These are phyloP conservation scores for Phrynocephalus versicolor DNA, from an alignment of 2,113 vertebrate genomes.

Conservation along the genomic window DNA sequence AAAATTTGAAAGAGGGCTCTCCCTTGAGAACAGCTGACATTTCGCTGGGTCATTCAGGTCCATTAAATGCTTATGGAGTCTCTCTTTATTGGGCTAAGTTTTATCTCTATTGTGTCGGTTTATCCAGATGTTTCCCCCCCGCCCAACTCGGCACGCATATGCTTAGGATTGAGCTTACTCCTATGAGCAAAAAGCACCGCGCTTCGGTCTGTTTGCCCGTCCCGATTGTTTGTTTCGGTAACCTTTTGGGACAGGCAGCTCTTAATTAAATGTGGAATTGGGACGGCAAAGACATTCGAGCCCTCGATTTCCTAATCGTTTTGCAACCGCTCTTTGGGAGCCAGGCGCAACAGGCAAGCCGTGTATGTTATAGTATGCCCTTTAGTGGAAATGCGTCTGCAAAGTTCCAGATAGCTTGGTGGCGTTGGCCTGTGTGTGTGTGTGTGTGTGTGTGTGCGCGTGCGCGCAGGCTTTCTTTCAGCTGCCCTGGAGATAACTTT, in stretches of 20 bases:
- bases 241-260: conserved; percentile 36
- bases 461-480: background rate
- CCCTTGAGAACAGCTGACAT: background rate
- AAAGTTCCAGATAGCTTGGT: background rate
- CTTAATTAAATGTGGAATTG: background rate
- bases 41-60: background rate
- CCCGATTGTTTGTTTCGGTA: conserved; percentile 30
- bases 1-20: background rate
- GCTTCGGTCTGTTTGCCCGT: background rate
- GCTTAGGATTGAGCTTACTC: background rate
- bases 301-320: accelerated
- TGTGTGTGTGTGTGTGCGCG: too few relatives aligned
- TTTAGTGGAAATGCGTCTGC: background rate
- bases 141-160: background rate
- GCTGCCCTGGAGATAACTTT: conserved; percentile 14
- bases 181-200: background rate
- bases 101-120: background rate
- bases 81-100: too few relatives aligned
- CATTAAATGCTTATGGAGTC: background rate
- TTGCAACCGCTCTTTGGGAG: background rate
- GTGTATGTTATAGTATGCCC: background rate
- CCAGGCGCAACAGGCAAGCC: background rate
- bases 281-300: background rate
- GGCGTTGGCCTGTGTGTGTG: background rate
- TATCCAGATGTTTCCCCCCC: background rate